Conservation (phyloP, 1,140 invertebrate species). For the Leptopilina boulardi region DNA sequence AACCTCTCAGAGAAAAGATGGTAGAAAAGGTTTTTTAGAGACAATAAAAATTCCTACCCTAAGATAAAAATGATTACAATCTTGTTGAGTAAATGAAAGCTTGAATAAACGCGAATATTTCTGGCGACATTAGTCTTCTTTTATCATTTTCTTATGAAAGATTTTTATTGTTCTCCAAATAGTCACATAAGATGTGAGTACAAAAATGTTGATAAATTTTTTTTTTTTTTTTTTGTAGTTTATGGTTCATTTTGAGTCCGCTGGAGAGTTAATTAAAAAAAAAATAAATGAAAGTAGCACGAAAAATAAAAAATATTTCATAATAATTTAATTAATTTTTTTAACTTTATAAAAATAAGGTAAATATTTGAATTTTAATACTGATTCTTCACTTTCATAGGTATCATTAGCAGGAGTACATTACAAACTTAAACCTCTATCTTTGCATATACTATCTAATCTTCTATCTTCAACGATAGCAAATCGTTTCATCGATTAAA, state of each 20-base stretch:
- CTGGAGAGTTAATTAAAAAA: background rate
- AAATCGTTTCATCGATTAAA: background rate
- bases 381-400: background rate
- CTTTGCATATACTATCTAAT: slow-evolving; percentile 22
- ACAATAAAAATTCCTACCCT: too few species aligned
- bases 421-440: background rate
- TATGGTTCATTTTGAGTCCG: background rate
- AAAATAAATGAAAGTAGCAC: background rate
- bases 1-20: too few species aligned
- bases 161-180: slow-evolving; percentile 8
- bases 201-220: background rate
- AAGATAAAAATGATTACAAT: background rate
- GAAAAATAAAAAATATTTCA: background rate
- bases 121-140: background rate
- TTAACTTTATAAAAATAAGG: background rate
- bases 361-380: background rate
- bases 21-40: too few species aligned
- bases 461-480: background rate
- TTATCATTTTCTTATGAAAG: background rate
- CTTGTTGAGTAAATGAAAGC: slow-evolving; percentile 6
- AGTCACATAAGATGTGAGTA: background rate
- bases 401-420: background rate
- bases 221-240: background rate
- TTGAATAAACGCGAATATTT: slow-evolving; percentile 1
- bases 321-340: background rate